Percentiles rank a stretch among this genome's conserved stretches.
These are phyloP conservation scores for Bovichtus diacanthus DNA, from an alignment of 2,797 vertebrate genomes.

Conservation along the genomic window DNA sequence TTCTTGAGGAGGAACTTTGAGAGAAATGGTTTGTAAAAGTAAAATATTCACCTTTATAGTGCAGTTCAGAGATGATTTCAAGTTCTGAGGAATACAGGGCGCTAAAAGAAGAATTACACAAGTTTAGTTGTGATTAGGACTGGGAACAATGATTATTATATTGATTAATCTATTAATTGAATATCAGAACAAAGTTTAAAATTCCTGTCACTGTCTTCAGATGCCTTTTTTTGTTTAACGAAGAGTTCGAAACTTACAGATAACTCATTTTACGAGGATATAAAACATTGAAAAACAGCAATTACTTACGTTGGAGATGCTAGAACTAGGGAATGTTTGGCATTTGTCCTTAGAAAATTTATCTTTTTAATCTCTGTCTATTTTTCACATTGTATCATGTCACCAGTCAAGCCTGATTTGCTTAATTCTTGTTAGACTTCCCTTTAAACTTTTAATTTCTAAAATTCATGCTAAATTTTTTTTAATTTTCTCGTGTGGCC, in stretches of 20 bases:
- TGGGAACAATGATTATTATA: background rate
- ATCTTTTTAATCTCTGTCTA: no score
- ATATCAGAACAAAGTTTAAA: background rate
- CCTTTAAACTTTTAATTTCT: background rate
- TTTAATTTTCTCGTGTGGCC: background rate
- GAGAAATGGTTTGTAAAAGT: background rate
- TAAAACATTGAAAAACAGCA: background rate
- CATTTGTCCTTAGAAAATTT: background rate
- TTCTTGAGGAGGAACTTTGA: background rate
- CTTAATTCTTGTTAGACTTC: background rate
- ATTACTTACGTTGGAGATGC: background rate
- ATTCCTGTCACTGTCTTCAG: background rate
- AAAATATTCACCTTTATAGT: slow-evolving; percentile 62
- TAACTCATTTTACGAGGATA: background rate
- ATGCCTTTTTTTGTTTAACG: background rate
- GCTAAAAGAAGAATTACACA: slow-evolving; percentile 67
- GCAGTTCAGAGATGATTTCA: slow-evolving; percentile 79
- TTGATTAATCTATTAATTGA: background rate
- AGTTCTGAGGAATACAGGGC: slow-evolving; percentile 80
- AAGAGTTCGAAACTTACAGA: background rate
- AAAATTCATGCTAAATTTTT: background rate
- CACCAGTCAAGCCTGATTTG: background rate
- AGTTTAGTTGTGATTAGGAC: background rate
- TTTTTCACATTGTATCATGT: background rate
- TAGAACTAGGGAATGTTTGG: background rate